Evolutionary conservation across 2,888 invertebrate genomes (phyloP), one percentile per base, ranked within the genome.

Genomic region (Dexiosoma caninum): DNA sequence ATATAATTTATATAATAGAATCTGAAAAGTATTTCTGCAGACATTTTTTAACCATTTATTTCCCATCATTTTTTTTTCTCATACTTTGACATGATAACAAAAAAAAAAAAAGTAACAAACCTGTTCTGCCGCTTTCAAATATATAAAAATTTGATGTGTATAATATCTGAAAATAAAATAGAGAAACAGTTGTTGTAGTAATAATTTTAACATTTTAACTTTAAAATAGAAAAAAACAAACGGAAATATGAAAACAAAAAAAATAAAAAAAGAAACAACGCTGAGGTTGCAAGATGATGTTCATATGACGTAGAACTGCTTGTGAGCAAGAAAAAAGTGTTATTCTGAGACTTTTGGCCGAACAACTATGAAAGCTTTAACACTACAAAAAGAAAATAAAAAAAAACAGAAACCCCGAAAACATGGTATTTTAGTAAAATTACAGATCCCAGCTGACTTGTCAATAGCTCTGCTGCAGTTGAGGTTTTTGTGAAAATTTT

Each of bases 101-200:
- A 16, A 9, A 37, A 21, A n/a, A 53, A 35, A 57, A 35, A 62
- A 40, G 49, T 42, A 35, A 78, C 71, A 35, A 78, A 78, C 78
- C 78, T 71, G 78, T 72, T 78, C 66, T 64, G 71, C 71, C 53
- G 78, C 78, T 71, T 78, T 71, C 75, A 67, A 60, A 59, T 67
- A 59, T n/a, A n/a, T 57, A 57, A 66, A 51, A 59, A 49, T 67
- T n/a, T n/a, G n/a, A n/a, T 59, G 30, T 67, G 12, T 75, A 67
- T 42, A 67, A 75, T 60, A 67, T 75, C 75, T 75, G 67, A n/a
- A 67, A 75, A 67, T 40, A 74, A 1, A 46, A 51, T 10, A 23
- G 16, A 27, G 27, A 27, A 27, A 27, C n/a, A 35, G 37, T 40
- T 55, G 40, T 44, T 46, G 42, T 64, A 57, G 30, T 57, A 66